phyloP scores from a whole-genome alignment of 2,888 invertebrate species.

The Drosophila bunnanda region DNA sequence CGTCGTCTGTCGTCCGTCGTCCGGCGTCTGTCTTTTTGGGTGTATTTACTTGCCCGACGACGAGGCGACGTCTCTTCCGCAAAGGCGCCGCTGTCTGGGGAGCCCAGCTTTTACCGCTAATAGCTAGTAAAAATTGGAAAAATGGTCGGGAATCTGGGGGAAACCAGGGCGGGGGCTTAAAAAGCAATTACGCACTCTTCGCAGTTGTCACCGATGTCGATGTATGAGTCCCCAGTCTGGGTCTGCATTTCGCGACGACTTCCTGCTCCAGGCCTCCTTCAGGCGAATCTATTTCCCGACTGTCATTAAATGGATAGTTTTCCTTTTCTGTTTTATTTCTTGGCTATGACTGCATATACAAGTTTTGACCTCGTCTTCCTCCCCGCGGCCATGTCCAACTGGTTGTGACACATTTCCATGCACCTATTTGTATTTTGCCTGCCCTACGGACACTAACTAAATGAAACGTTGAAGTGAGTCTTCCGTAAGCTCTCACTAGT shows the following conservation, averaged over 20 bases:
- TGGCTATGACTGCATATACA: constrained; percentile 11
- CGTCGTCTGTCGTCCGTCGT: too few relatives aligned
- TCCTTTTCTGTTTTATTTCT: constrained; percentile 9
- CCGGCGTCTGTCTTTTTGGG: too few relatives aligned
- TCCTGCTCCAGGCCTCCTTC: constrained; percentile 60
- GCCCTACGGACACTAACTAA: constrained; percentile 22
- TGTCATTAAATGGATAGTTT: constrained; percentile 40
- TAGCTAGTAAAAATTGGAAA: constrained; percentile 45
- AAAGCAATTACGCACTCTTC: constrained; percentile 75
- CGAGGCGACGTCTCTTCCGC: constrained; percentile 58
- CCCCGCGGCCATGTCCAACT: constrained; percentile 13
- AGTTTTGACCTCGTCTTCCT: constrained; percentile 10
- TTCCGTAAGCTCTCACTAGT: too few relatives aligned
- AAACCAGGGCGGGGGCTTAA: constrained; percentile 61
- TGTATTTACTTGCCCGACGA: constrained; percentile 29
- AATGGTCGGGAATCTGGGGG: constrained; percentile 1
- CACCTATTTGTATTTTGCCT: constrained; percentile 20
- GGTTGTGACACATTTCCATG: constrained; percentile 11
- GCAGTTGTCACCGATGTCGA: constrained; percentile 50
- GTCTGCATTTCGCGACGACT: constrained; percentile 50
- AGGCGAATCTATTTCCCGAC: constrained; percentile 31
- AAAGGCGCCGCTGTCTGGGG: constrained; percentile 46
- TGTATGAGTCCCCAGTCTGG: constrained; percentile 19
- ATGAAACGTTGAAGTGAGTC: too few relatives aligned
- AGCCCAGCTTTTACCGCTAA: constrained; percentile 65